Conservation (phyloP, 2,797 vertebrate genomes). For the Apodemus agrarius region DNA sequence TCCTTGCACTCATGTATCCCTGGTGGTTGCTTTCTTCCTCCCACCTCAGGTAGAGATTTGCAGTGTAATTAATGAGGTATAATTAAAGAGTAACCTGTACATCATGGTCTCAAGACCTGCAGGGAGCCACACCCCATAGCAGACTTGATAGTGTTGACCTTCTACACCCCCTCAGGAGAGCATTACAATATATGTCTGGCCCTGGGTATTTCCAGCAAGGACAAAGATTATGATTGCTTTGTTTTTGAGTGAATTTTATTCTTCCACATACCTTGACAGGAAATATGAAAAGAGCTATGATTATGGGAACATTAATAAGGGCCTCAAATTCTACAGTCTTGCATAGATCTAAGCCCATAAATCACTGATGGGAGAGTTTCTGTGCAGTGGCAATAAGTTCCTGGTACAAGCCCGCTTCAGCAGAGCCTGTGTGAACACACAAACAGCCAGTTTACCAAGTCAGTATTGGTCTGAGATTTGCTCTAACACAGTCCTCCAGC, state of each 20-base stretch:
- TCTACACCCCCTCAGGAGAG: background rate
- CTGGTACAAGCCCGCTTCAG: background rate
- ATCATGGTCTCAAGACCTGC: background rate
- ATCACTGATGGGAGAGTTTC: background rate
- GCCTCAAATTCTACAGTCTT: background rate
- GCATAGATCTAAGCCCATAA: background rate
- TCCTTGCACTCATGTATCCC: background rate
- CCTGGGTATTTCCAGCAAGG: background rate
- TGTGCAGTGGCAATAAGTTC: background rate
- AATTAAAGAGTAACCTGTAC: background rate
- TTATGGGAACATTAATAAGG: background rate
- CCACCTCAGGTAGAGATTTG: background rate
- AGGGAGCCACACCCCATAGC: rapidly evolving
- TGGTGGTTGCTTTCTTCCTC: background rate
- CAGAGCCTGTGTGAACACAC: background rate
- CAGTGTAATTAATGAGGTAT: background rate
- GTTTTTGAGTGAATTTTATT: background rate
- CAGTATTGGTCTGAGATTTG: background rate
- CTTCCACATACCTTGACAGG: background rate
- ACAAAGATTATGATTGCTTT: background rate
- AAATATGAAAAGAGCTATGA: background rate
- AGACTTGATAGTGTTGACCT: background rate
- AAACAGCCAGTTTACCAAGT: background rate
- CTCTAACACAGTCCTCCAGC: background rate
- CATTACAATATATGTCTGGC: background rate